These are phyloP conservation scores for Glossophaga mutica DNA, from an alignment of 2,797 vertebrate species.

Conservation along the genomic window DNA sequence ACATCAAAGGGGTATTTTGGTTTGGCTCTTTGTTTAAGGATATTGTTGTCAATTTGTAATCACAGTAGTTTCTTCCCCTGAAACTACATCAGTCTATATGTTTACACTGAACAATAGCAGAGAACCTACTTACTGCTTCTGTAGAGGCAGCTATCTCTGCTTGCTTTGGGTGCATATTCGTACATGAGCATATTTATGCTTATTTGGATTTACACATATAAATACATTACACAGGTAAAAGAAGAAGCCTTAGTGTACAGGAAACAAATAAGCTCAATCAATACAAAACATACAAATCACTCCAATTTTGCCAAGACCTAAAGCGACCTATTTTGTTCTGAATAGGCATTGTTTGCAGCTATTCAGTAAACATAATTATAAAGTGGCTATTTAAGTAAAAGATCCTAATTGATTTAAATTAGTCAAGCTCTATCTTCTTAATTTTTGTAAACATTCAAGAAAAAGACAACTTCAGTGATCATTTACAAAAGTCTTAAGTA, in stretches of 20 bases:
- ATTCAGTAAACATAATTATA: conserved; percentile 15
- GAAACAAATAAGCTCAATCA: not conserved
- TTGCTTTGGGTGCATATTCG: not conserved
- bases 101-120: not conserved
- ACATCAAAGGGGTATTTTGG: not conserved
- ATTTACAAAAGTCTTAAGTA: conserved; percentile 25
- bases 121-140: not conserved
- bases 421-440: not conserved
- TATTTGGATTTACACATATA: not conserved
- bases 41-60: not conserved
- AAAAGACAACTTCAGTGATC: not conserved
- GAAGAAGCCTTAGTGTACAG: not conserved
- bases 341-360: not conserved
- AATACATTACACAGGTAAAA: not conserved
- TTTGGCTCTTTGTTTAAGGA: not conserved
- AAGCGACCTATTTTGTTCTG: not conserved
- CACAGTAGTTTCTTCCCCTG: not conserved
- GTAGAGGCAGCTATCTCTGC: not conserved
- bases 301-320: not conserved
- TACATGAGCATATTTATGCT: not conserved
- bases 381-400: conserved; percentile 33
- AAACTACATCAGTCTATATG: not conserved
- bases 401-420: not conserved
- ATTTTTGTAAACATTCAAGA: not conserved
- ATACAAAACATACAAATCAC: not conserved